Evolutionary conservation across 2,113 vertebrate genomes (phyloP).

Genomic region (Coreoperca whiteheadi): DNA sequence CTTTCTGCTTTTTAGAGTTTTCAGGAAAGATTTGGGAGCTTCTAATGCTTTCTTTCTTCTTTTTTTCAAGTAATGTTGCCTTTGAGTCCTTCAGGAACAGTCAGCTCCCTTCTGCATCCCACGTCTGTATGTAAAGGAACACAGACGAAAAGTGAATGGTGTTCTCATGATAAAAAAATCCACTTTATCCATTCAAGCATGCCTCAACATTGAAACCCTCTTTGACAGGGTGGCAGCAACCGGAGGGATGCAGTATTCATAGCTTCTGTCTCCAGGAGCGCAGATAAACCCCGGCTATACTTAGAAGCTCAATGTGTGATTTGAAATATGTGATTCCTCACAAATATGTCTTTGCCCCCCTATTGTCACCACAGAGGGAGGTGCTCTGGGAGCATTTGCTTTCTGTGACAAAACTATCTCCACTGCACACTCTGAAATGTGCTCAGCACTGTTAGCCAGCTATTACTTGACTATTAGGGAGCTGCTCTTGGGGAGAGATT

Average conservation of each 20-base stretch:
- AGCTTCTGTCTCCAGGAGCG: slow-evolving; percentile 70
- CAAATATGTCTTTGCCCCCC: slow-evolving; percentile 60
- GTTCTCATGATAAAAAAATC: slow-evolving; percentile 70
- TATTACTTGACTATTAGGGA: slow-evolving; percentile 69
- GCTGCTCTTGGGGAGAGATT: slow-evolving; percentile 58
- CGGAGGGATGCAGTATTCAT: slow-evolving; percentile 80
- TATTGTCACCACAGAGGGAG: slow-evolving; percentile 61
- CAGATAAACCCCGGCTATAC: slow-evolving; percentile 76
- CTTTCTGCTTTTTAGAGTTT: neutral
- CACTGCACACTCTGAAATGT: slow-evolving; percentile 58
- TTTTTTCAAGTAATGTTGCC: slow-evolving; percentile 45
- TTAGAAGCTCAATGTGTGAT: slow-evolving; percentile 75
- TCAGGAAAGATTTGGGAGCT: neutral
- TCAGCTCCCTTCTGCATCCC: slow-evolving; percentile 27
- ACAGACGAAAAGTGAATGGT: slow-evolving; percentile 52
- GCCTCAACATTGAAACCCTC: slow-evolving; percentile 78
- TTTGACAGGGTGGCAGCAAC: slow-evolving; percentile 74
- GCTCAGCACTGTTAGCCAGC: slow-evolving; percentile 57
- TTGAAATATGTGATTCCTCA: slow-evolving; percentile 69
- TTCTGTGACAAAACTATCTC: slow-evolving; percentile 64
- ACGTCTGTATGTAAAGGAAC: slow-evolving; percentile 54
- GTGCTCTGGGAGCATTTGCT: slow-evolving; percentile 46
- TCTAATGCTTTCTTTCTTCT: slow-evolving; percentile 1
- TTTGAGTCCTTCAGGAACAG: slow-evolving; percentile 42
- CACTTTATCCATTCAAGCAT: slow-evolving; percentile 78